Evolutionary conservation across 2,113 vertebrate genomes (phyloP).

Genomic region (Pomatorhinus ruficollis): DNA sequence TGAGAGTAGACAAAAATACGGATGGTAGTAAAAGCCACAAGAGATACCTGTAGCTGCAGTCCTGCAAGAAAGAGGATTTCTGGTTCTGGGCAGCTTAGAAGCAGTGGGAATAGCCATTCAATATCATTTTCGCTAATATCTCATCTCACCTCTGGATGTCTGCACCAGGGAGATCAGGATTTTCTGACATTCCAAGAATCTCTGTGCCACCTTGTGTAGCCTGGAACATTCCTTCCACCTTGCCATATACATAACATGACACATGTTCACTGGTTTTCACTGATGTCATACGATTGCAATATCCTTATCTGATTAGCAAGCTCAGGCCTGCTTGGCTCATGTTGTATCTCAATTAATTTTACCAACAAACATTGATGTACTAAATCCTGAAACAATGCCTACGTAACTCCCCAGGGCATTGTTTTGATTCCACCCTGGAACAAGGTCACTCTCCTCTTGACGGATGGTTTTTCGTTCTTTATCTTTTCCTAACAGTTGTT

Average conservation of each 20-base stretch:
- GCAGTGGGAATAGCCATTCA: background rate
- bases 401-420: background rate
- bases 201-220: background rate
- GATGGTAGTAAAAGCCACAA: background rate
- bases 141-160: background rate
- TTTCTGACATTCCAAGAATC: background rate
- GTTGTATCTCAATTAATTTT: constrained; percentile 48
- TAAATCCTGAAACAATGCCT: constrained; percentile 46
- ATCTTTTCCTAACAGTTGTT: constrained; percentile 22
- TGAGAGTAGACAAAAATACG: background rate
- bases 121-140: background rate
- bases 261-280: background rate
- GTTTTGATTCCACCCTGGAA: constrained; percentile 32
- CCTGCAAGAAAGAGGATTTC: background rate
- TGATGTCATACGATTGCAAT: constrained; percentile 26
- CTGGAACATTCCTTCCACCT: background rate
- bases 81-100: background rate
- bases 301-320: constrained; percentile 45
- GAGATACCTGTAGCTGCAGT: background rate
- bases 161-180: background rate
- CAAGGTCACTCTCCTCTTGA: constrained; percentile 25
- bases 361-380: constrained; percentile 5
- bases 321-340: constrained; percentile 11
- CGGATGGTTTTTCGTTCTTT: background rate
- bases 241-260: background rate